These are phyloP conservation scores for Theodoxus fluviatilis DNA, from an alignment of 2,888 invertebrate species.

Conservation along the genomic window DNA sequence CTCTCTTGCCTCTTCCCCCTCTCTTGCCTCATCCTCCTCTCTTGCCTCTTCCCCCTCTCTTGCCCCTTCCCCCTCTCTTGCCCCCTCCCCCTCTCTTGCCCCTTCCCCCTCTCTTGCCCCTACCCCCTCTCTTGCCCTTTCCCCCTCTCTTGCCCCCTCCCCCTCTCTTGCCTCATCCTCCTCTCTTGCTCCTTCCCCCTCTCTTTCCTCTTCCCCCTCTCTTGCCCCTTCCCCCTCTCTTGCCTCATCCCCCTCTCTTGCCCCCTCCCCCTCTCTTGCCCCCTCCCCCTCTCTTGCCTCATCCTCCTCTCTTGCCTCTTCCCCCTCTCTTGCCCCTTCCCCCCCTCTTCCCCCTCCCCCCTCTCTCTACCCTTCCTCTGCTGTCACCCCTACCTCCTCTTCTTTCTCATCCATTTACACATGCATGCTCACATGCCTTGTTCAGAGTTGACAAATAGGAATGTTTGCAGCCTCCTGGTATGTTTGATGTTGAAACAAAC, in stretches of 20 bases:
- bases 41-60: not conserved
- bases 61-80: too few species aligned
- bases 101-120: not conserved
- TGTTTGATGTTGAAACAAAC: not conserved
- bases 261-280: not conserved
- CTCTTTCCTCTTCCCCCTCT: slow-evolving; percentile 1
- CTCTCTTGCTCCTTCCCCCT: not conserved
- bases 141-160: too few species aligned
- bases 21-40: not conserved
- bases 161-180: not conserved
- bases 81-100: not conserved
- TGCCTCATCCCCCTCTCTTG: not conserved
- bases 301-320: not conserved
- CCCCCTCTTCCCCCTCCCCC: too few species aligned
- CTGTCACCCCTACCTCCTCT: not conserved
- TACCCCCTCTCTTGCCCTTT: not conserved
- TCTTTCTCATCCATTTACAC: not conserved
- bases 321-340: too few species aligned
- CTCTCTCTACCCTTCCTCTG: slow-evolving; percentile 2
- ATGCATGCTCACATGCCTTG: not conserved
- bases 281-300: not conserved
- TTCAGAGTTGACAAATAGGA: not conserved
- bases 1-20: not conserved
- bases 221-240: not conserved
- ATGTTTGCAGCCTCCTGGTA: not conserved